Base-by-base conservation (phyloP, 2,797 vertebrate species). In the Meriones psammophilus region DNA sequence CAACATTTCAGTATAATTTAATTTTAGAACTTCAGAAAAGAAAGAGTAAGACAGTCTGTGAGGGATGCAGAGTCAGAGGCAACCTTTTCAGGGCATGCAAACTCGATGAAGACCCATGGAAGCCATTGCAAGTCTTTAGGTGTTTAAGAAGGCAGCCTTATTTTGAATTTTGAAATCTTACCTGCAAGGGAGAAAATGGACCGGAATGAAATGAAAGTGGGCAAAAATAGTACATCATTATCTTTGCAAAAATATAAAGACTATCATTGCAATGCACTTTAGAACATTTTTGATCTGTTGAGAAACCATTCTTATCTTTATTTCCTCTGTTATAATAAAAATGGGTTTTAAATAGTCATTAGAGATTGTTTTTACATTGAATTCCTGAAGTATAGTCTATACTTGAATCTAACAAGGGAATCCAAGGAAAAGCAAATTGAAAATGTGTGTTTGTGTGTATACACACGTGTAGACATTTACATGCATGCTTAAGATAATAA, bases 141-240 rank as follows among this genome's bases (percentile, higher is more conserved):
- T 18, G 5, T 42, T 64, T 62, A 76, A 74, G 36, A 8, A 89
- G 69, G 1, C 24, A 20, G 8, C 28, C 68, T 69, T 86, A 50
- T 73, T 64, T 94, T 50, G 76, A 89, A 39, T 87, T 94, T 96
- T 66, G 13, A 87, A 71, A 92, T 91, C 46, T 26, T 77, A 30
- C 13, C 8, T 46, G 26, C 26, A 83, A 33, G 77, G 4, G 22
- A 56, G 17, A 88, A 8, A 92, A 94, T 66, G 8, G 2, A 50
- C 39, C 69, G 12, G 9, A 74, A 84, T 50, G 26, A 7, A 46
- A 58, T 89, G 24, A 42, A 17, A 88, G 10, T 71, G 18, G 54
- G 5, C 30, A 56, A 36, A 85, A 92, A 17, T 69, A 91, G 17
- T 8, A 42, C 17, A 62, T 8, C 5, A 58, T 33, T 62, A 26